A percentile compares a stretch with the other conserved stretches of the same genome.
Conservation (phyloP, 2,797 vertebrate species). For the Bucorvus abyssinicus region DNA sequence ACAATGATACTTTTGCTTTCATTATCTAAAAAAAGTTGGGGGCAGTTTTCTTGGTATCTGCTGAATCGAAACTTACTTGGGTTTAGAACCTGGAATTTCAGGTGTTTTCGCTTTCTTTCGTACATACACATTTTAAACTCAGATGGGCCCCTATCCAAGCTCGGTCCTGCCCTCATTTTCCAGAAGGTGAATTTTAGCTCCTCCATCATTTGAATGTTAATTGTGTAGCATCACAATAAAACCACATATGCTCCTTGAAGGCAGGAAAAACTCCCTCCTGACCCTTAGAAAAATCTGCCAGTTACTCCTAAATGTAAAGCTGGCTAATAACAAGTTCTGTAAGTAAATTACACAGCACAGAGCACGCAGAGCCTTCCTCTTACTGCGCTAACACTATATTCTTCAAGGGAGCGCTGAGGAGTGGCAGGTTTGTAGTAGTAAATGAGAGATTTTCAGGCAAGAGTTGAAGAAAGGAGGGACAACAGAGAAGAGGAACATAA, state of each 20-base stretch:
- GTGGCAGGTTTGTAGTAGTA: not conserved
- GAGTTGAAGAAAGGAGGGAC: not conserved
- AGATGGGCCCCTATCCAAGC: not conserved
- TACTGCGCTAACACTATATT: not conserved
- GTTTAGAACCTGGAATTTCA: constrained; percentile 1
- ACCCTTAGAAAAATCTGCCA: constrained; percentile 35
- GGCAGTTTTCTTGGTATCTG: not conserved
- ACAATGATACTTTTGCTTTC: not conserved
- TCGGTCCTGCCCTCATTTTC: not conserved
- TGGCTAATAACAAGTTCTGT: constrained; percentile 40
- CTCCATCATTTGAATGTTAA: not conserved
- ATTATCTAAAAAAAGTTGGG: not conserved
- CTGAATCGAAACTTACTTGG: not conserved
- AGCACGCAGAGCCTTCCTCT: constrained; percentile 25
- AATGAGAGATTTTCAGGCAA: constrained; percentile 4
- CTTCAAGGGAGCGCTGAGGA: not conserved
- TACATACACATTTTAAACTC: not conserved
- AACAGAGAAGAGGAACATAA: not conserved
- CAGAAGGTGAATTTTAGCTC: constrained; percentile 20
- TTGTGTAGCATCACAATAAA: constrained; percentile 28
- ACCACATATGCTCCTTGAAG: constrained; percentile 1
- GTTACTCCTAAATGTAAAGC: constrained; percentile 46
- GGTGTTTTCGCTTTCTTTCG: not conserved
- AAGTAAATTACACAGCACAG: constrained; percentile 53
- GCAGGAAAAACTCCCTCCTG: constrained; percentile 23